A percentile compares a stretch with the other conserved stretches of the same genome.
These are phyloP conservation scores for Antrozous pallidus DNA, from an alignment of 2,797 vertebrate species.

Conservation along the genomic window DNA sequence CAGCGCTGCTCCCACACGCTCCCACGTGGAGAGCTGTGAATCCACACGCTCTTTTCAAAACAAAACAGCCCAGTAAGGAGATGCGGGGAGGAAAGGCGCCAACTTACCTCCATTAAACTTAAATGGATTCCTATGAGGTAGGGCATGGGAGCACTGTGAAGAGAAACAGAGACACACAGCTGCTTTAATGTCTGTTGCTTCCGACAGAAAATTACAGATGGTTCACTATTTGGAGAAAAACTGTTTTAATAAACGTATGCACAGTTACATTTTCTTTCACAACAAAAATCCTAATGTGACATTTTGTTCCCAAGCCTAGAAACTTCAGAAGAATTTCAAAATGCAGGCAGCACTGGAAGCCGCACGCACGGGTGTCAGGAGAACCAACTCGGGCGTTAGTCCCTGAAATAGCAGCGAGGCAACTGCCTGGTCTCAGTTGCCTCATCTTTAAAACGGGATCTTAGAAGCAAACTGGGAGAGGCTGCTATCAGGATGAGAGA, in stretches of 20 bases:
- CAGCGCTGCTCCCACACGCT: neutral
- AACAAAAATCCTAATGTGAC: constrained; percentile 77
- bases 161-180: constrained; percentile 78
- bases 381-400: neutral
- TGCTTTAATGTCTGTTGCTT: constrained; percentile 77
- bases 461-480: neutral
- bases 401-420: neutral
- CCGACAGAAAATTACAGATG: constrained; percentile 74
- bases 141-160: constrained; percentile 96
- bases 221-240: constrained; percentile 79
- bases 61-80: neutral
- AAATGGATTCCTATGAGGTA: constrained; percentile 99
- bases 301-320: constrained; percentile 72
- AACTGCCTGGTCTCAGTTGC: neutral
- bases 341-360: constrained; percentile 1
- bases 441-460: constrained; percentile 35
- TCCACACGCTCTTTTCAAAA: constrained; percentile 10
- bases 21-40: neutral
- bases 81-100: constrained; percentile 39
- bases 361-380: neutral
- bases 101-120: constrained; percentile 97
- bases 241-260: constrained; percentile 77
- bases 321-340: constrained; percentile 69
- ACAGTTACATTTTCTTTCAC: constrained; percentile 75
- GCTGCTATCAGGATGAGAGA: neutral